Percentiles rank a stretch among this genome's conserved stretches.
Conservation (phyloP, 2,797 vertebrate species). For the Epinephelus malabaricus region DNA sequence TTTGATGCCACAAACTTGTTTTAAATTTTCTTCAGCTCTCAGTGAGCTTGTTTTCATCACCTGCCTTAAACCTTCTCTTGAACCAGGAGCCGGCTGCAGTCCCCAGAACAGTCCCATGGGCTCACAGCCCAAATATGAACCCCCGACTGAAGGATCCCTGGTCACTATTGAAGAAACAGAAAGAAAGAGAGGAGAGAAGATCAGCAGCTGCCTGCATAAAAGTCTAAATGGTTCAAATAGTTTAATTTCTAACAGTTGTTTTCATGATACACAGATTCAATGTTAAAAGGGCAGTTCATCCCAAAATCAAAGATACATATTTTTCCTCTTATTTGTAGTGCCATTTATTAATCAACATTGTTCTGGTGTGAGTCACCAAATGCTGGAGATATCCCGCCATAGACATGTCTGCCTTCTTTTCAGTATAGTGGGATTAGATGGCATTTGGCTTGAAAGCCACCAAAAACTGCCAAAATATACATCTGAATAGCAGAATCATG, state of each 20-base stretch:
- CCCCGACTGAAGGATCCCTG: constrained; percentile 83
- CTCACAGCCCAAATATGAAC: constrained; percentile 87
- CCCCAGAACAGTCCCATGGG: constrained; percentile 91
- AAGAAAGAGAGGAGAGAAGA: background rate
- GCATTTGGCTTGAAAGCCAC: too few species aligned
- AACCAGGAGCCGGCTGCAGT: constrained; percentile 80
- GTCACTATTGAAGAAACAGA: constrained; percentile 62
- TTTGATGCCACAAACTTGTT: background rate
- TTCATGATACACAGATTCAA: background rate
- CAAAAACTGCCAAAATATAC: too few species aligned
- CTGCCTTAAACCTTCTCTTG: constrained; percentile 78
- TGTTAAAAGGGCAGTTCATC: too few species aligned
- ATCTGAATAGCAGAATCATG: too few species aligned
- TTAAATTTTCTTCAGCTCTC: background rate
- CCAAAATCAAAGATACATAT: too few species aligned
- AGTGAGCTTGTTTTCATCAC: constrained; percentile 30
- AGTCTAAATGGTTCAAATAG: background rate
- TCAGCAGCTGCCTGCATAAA: background rate
- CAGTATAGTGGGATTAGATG: too few species aligned
- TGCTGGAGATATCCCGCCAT: too few species aligned
- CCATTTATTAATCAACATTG: too few species aligned
- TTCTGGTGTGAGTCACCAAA: too few species aligned
- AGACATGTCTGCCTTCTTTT: too few species aligned
- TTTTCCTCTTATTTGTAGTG: too few species aligned
- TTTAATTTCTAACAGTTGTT: background rate